Conservation (phyloP, 2,113 vertebrate species). For the Barbus barbus region DNA sequence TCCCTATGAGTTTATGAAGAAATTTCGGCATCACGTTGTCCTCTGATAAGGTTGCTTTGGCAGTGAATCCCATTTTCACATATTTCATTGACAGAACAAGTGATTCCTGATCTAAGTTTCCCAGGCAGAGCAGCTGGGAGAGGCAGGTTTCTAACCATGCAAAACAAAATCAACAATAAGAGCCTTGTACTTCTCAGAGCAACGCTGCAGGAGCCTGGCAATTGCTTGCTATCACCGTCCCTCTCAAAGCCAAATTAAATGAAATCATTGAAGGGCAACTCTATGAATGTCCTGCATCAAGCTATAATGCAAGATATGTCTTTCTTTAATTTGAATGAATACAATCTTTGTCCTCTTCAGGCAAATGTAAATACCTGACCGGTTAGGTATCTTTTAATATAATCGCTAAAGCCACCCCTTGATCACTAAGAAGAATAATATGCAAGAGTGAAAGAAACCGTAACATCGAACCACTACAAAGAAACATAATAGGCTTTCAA, state of each 20-base stretch:
- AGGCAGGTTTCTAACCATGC: constrained; percentile 61
- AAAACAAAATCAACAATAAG: constrained; percentile 66
- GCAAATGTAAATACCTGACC: constrained; percentile 48
- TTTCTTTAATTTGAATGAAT: background rate
- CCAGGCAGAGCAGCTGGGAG: constrained; percentile 68
- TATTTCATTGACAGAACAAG: constrained; percentile 64
- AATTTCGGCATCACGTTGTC: constrained; percentile 66
- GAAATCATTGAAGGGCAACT: background rate
- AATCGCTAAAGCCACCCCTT: constrained; percentile 58
- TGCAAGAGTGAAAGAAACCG: constrained; percentile 52
- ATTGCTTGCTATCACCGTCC: no score
- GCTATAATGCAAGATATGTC: background rate
- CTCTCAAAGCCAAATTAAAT: background rate
- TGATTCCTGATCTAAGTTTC: constrained; percentile 63
- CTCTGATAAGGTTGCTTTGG: constrained; percentile 70
- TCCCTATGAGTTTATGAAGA: constrained; percentile 25
- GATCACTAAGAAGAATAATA: constrained; percentile 66
- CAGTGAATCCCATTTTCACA: constrained; percentile 68
- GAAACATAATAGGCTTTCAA: constrained; percentile 49
- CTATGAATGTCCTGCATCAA: background rate
- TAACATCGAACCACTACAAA: constrained; percentile 48
- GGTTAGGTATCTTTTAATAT: constrained; percentile 51
- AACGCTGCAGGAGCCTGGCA: constrained; percentile 51
- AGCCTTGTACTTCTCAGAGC: constrained; percentile 55
- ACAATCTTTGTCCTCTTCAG: background rate